Percentiles rank a stretch among this genome's conserved stretches.
Conservation (phyloP, 2,797 vertebrate species). For the Alosa sapidissima region DNA sequence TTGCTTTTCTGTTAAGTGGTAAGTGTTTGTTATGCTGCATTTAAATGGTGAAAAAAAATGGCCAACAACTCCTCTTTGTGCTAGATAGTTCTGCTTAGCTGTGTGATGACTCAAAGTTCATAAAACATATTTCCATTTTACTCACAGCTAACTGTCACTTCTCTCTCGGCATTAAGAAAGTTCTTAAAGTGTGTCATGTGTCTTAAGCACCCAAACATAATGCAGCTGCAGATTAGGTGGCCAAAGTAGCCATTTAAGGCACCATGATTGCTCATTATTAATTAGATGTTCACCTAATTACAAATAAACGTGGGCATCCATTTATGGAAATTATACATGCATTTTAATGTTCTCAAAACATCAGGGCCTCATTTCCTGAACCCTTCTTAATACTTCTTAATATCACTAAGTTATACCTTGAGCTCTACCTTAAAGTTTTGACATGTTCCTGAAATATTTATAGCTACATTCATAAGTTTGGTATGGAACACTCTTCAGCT, state of each 20-base stretch:
- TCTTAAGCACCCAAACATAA: neutral
- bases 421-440: too few species aligned
- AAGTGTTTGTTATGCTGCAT: conserved; percentile 81
- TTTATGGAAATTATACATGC: neutral
- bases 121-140: conserved; percentile 18
- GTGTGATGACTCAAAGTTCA: conserved; percentile 17
- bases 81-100: neutral
- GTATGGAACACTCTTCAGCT: too few species aligned
- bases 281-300: neutral
- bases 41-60: conserved; percentile 77
- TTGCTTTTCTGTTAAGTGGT: conserved; percentile 82
- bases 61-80: conserved; percentile 52
- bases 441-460: too few species aligned
- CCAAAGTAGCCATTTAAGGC: neutral
- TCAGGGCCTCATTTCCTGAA: too few species aligned
- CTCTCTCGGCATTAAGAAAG: neutral
- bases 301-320: neutral
- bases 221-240: neutral
- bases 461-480: too few species aligned
- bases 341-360: neutral
- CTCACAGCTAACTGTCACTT: neutral
- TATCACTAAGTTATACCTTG: too few species aligned
- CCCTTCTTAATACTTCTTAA: too few species aligned
- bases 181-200: neutral
- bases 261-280: neutral